Evolutionary conservation across 2,113 vertebrate genomes (phyloP).

Genomic region (Oncorhynchus keta): DNA sequence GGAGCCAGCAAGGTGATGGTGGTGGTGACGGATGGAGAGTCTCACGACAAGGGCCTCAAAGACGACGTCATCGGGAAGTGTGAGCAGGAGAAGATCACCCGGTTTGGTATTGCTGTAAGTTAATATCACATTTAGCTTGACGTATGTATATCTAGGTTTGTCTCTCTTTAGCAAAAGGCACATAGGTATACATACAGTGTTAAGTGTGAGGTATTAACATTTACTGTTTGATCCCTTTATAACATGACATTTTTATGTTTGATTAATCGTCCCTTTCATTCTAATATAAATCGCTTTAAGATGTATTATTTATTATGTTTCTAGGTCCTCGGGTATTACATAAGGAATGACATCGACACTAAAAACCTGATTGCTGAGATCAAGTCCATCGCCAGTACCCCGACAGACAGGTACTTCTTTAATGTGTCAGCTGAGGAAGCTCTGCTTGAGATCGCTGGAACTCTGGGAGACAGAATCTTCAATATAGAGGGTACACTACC

Average conservation of each 20-base stretch:
- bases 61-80: conserved; percentile 74
- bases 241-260: neutral
- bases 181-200: neutral
- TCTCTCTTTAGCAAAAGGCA: neutral
- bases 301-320: neutral
- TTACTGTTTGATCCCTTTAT: neutral
- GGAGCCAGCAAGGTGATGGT: conserved; percentile 86
- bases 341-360: conserved; percentile 78
- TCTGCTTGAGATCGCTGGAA: conserved; percentile 82
- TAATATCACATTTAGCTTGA: neutral
- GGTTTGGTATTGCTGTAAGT: conserved; percentile 89
- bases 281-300: no score
- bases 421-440: conserved; percentile 83
- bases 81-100: conserved; percentile 77
- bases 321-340: conserved; percentile 87
- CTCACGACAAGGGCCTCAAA: conserved; percentile 74
- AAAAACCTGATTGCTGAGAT: conserved; percentile 86
- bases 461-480: conserved; percentile 86
- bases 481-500: conserved; percentile 83
- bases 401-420: conserved; percentile 83
- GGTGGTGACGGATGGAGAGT: conserved; percentile 87
- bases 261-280: neutral
- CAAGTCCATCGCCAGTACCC: conserved; percentile 83
- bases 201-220: neutral
- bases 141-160: no score